Evolutionary conservation across 1,140 invertebrate species (phyloP), one percentile per base, ranked within the genome.

Genomic region (Antheraea mylitta): DNA sequence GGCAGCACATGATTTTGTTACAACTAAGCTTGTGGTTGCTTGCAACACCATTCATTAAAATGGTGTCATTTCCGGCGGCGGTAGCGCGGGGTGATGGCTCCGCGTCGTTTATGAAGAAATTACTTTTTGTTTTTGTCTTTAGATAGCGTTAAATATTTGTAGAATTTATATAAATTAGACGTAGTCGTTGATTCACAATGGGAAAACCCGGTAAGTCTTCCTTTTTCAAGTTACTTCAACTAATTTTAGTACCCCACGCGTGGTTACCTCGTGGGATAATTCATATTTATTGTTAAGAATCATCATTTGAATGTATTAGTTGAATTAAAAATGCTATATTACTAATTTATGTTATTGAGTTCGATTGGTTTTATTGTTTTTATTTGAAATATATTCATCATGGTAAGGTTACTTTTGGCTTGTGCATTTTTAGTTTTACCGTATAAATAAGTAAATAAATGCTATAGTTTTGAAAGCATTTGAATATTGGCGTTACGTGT

Each of bases 201-300:
- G 88, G 88, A 19, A 90, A 87, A 77, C 88, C 88, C 70, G 88
- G 88, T 90, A 72, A 89, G 88, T 77, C 53, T 37, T 64, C 61
- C 58, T 61, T 67, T 64, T 37, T 67, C 30, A 68, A 10, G 61
- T 62, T 22, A 61, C 16, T 58, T 66, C 36, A 13, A 3, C 3
- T 53, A 22, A 6, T 6, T 53, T 16, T 53, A 1, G 0, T 53
- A 53, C 16, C 10, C 60, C 18, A 74, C 63, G 67, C 68, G 67
- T 77, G 72, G 62, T 64, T 18, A 64, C 80, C 80, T 77, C 83
- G 72, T 86, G 82, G 77, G 76, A 9, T 63, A 66, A 63, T 64
- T 65, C 69, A 19, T 1, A 48, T 65, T 63, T 36, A 72, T 66
- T 48, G n/a, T 62, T 18, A 58, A 16, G 53, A 38, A 37, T 16